Base-by-base conservation (phyloP, 2,888 invertebrate genomes). In the Agriopis marginaria region DNA sequence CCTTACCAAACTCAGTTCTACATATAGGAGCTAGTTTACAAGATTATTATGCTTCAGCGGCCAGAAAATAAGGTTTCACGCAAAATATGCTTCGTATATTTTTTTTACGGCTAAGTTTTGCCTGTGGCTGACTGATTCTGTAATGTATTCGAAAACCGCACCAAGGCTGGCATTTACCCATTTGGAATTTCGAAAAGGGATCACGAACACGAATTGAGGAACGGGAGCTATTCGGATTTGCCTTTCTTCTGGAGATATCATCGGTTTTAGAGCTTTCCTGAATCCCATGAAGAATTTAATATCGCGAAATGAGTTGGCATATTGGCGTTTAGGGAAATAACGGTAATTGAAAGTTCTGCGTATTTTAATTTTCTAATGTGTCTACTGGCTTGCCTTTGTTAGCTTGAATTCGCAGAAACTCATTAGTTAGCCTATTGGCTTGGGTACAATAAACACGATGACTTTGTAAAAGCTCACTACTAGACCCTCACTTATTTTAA, bases 331-430 rank as follows among this genome's bases (percentile, higher is more conserved):
- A 66, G 66, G 62, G 62, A 71, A 71, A 70, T 63, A 58, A 58
- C 58, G 44, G 32, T 70, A 66, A 66, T 66, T 63, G 59, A 63
- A 39, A 55, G 61, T 56, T 63, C 63, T 62, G 62, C 58, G 63
- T 63, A 65, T 72, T 77, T 76, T 66, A 73, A 75, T 73, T 75
- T 65, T 58, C 56, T 75, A 72, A 76, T 76, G 70, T 66, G 69
- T 66, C 56, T 8, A 39, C 42, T 39, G 17, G 55, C 59, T 59
- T 59, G 51, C 56, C 32, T 51, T 44, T 59, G 58, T 53, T 49
- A 9, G 44, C 45, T 45, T 68, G 32, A 54, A 45, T 64, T 62
- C 45, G 39, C 39, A 53, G 42, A 51, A 64, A 51, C 63, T 62
- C 53, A 53, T 62, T 53, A 62, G 62, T 49, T 47, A 65, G 32